These are phyloP conservation scores for Macrosteles quadrilineatus DNA, from an alignment of 1,140 invertebrate genomes.

Conservation along the genomic window DNA sequence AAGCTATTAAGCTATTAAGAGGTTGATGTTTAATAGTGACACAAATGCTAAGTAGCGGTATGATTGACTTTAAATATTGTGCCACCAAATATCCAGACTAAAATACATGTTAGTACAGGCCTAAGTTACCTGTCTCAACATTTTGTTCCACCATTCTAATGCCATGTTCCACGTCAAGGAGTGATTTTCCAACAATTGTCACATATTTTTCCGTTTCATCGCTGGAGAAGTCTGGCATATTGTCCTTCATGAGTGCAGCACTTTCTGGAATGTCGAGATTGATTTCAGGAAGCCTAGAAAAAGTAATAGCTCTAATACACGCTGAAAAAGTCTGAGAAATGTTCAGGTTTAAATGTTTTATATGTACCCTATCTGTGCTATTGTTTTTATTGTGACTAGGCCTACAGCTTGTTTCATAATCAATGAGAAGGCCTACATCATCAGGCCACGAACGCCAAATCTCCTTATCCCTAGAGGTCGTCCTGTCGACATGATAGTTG, in stretches of 20 bases:
- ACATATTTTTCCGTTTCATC: slow-evolving; percentile 82
- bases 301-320: slow-evolving; percentile 40
- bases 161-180: slow-evolving; percentile 78
- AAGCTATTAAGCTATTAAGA: no score
- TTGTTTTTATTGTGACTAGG: neutral
- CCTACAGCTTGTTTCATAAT: neutral
- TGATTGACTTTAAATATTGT: no score
- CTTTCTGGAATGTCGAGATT: slow-evolving; percentile 75
- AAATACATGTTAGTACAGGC: no score
- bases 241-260: slow-evolving; percentile 71
- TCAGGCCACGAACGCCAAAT: neutral
- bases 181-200: slow-evolving; percentile 76
- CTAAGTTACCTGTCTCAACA: slow-evolving; percentile 41
- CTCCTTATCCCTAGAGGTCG: no score
- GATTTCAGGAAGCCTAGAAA: slow-evolving; percentile 83
- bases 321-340: slow-evolving; percentile 10
- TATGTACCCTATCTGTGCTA: neutral
- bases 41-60: no score
- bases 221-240: slow-evolving; percentile 76
- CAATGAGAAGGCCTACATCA: neutral
- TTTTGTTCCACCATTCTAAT: slow-evolving; percentile 65
- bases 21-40: no score
- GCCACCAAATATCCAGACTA: no score
- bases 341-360: slow-evolving; percentile 11
- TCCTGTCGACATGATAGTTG: no score